These are phyloP conservation scores for Myotis pilosus DNA, from an alignment of 2,797 vertebrate genomes.

Conservation along the genomic window DNA sequence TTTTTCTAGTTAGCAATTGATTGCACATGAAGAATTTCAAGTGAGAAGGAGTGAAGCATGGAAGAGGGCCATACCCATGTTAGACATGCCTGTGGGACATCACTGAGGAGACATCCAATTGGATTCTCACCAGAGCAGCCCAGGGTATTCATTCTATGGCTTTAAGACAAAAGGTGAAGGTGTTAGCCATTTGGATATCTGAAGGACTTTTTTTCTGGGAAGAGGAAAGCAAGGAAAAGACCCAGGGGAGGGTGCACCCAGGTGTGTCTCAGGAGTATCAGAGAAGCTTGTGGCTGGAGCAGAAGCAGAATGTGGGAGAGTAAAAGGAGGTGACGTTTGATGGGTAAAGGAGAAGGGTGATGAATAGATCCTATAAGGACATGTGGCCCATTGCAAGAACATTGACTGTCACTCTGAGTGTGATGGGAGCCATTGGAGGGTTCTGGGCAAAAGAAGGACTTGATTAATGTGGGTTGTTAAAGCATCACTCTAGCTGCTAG, in stretches of 20 bases:
- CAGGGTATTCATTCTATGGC: neutral
- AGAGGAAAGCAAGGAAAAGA: neutral
- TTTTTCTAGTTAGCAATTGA: rapidly evolving
- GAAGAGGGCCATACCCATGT: neutral
- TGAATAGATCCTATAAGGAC: neutral
- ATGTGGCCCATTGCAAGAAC: neutral
- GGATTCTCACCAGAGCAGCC: neutral
- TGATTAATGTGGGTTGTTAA: neutral
- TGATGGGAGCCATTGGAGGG: neutral
- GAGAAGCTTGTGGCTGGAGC: neutral
- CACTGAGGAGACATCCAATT: neutral
- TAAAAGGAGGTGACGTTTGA: neutral
- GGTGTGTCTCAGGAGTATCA: neutral
- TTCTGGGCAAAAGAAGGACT: neutral
- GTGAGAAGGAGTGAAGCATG: neutral
- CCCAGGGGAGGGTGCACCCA: neutral
- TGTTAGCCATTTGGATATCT: neutral
- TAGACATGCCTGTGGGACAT: neutral
- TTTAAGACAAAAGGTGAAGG: neutral
- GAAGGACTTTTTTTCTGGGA: neutral
- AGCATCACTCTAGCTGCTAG: neutral
- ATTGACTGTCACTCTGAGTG: neutral
- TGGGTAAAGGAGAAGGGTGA: neutral
- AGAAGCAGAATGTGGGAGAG: neutral
- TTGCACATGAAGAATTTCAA: neutral